Evolutionary conservation across 2,797 vertebrate species (phyloP), one percentile per base, ranked within the genome.

Genomic region (Pangasius sanitwongsei): DNA sequence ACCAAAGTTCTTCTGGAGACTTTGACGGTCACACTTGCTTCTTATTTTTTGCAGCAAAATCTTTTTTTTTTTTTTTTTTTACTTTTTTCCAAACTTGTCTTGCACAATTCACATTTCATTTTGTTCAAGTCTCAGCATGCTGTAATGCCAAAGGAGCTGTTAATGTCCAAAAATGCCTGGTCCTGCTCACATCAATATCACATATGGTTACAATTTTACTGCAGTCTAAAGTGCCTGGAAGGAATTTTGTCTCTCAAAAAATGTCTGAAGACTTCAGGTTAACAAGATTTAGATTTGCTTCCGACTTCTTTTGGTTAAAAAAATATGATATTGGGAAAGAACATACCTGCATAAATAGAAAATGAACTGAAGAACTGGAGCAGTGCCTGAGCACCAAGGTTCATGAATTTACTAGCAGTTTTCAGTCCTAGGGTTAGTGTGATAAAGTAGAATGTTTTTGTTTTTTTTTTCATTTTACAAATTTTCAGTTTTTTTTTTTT

Each of bases 131-230:
- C 83, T 70, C 87, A 57, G 50, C 34, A 69, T 70, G 89, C 77
- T 72, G 50, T 75, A 3, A 37, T 83, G 91, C 87, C 91, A 90
- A 80, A 88, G 81, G 67, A 92, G 82, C 84, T 85, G 92, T 91
- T 91, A 90, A 88, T 93, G 92, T 89, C 84, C 86, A 89, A 92
- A 87, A 88, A 89, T 61, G 75, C n/a, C 65, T 86, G 75, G 83
- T 89, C 63, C 90, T 81, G 77, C 80, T 69, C 44, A 70, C 88
- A 86, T 89, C 92, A 90, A 89, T 91, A 91, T 88, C 91, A 91
- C 92, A 94, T 92, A 88, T 93, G 93, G 93, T 91, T 92, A 91
- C 91, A 91, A 93, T 94, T 93, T 90, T 67, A 83, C 90, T 81
- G 44, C 85, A 92, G 89, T 88, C 91, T 88, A 88, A 90, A 92